A percentile compares a stretch with the other conserved stretches of the same genome.
These are phyloP conservation scores for Lophotis ruficrista DNA, from an alignment of 2,113 vertebrate genomes.

Conservation along the genomic window DNA sequence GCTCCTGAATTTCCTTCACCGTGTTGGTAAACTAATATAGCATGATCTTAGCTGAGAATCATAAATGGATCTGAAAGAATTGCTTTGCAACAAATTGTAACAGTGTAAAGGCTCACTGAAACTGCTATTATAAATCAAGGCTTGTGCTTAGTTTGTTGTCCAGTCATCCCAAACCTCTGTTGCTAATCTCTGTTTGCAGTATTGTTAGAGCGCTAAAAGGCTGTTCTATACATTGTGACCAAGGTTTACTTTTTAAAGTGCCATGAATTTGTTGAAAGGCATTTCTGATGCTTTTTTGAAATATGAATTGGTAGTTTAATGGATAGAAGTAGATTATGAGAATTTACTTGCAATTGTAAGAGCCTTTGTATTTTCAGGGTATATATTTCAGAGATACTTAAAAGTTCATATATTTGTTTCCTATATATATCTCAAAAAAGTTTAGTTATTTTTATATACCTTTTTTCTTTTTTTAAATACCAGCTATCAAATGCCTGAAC, in stretches of 20 bases:
- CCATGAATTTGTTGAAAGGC: neutral
- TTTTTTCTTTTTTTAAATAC: neutral
- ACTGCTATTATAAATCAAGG: neutral
- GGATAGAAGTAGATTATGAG: neutral
- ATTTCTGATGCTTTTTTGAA: neutral
- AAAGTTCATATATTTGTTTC: neutral
- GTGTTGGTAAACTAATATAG: neutral
- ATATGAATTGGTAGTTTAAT: neutral
- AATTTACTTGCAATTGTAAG: neutral
- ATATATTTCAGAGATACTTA: neutral
- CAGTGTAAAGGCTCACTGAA: neutral
- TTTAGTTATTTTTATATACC: neutral
- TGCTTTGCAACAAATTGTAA: neutral
- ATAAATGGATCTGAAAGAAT: neutral
- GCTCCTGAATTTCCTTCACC: neutral
- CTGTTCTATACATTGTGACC: neutral
- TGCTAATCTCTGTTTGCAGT: neutral
- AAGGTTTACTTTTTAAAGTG: neutral
- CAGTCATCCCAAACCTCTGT: neutral
- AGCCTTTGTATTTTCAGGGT: neutral
- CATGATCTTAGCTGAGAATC: neutral
- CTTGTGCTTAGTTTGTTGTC: neutral
- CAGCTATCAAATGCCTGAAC: neutral
- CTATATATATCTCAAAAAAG: neutral
- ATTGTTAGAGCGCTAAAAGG: neutral